Percentiles rank a stretch among this genome's conserved stretches.
These are phyloP conservation scores for Caenorhabditis sp. DNA, from an alignment of 2,888 invertebrate genomes.

Conservation along the genomic window DNA sequence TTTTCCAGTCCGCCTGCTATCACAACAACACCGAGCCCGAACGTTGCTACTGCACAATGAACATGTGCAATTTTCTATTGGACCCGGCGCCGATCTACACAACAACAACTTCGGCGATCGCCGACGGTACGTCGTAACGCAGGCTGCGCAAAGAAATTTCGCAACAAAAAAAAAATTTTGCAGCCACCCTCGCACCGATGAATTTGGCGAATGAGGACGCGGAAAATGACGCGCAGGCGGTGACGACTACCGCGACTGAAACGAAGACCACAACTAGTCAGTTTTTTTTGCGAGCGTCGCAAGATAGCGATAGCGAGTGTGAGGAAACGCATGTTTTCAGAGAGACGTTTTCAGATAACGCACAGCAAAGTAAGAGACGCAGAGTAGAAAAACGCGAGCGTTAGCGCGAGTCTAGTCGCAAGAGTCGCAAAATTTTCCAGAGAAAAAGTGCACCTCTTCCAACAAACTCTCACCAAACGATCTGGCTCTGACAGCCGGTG, in stretches of 20 bases:
- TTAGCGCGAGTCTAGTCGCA: too few relatives aligned
- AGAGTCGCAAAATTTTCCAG: neutral
- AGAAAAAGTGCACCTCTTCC: conserved; percentile 29
- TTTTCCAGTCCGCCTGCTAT: conserved; percentile 41
- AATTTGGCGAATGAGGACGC: neutral
- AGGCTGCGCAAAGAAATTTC: too few relatives aligned
- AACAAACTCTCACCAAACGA: conserved; percentile 46
- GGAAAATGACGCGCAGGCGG: too few relatives aligned
- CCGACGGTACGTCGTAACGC: neutral
- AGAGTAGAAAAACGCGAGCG: too few relatives aligned
- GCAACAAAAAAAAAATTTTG: neutral
- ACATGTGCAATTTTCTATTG: conserved; percentile 46
- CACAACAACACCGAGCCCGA: conserved; percentile 21
- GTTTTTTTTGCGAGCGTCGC: conserved; percentile 5
- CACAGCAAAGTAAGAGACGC: too few relatives aligned
- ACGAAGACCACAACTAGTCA: neutral
- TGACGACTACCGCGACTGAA: neutral
- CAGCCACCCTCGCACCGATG: neutral
- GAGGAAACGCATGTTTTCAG: too few relatives aligned
- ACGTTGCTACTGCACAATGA: conserved; percentile 42
- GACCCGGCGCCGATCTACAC: conserved; percentile 27
- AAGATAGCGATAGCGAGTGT: neutral
- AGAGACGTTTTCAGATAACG: too few relatives aligned
- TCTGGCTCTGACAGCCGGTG: conserved; percentile 52
- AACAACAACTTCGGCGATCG: conserved; percentile 1